A percentile compares a stretch with the other conserved stretches of the same genome.
These are phyloP conservation scores for Dinoponera quadriceps DNA, from an alignment of 1,140 invertebrate species.

Conservation along the genomic window DNA sequence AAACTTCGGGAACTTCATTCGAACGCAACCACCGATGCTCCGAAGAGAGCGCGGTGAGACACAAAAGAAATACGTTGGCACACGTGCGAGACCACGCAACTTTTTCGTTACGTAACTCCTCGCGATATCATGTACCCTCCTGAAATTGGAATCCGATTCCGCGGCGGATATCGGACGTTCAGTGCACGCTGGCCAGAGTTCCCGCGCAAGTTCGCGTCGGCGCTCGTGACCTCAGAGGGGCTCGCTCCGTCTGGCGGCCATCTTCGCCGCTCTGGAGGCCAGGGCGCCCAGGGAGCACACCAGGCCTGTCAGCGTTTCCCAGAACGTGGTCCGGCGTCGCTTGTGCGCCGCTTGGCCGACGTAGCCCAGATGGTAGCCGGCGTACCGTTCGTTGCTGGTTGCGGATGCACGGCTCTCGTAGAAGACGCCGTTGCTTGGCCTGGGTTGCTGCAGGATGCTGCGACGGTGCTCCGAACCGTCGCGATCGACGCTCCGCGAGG, in stretches of 20 bases:
- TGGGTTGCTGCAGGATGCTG: constrained; percentile 77
- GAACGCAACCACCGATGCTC: too few relatives aligned
- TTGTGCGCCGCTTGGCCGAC: constrained; percentile 71
- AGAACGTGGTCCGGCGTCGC: constrained; percentile 79
- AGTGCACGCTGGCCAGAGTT: constrained; percentile 12
- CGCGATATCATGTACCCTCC: neutral
- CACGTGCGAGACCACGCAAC: neutral
- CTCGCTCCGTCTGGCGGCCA: constrained; percentile 79
- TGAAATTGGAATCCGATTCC: constrained; percentile 10
- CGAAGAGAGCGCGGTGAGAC: too few relatives aligned
- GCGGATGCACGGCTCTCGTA: constrained; percentile 51
- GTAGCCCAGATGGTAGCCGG: constrained; percentile 69
- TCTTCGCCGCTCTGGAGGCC: constrained; percentile 83
- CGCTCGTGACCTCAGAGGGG: constrained; percentile 73
- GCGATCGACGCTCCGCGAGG: constrained; percentile 69
- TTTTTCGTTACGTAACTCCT: constrained; percentile 17
- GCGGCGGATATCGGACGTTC: constrained; percentile 14
- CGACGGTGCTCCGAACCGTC: constrained; percentile 43
- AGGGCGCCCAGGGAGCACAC: constrained; percentile 84
- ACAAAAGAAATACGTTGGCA: neutral
- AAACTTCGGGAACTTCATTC: too few relatives aligned
- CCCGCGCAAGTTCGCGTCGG: constrained; percentile 3
- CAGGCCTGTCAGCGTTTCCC: constrained; percentile 83
- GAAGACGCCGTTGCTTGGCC: constrained; percentile 60
- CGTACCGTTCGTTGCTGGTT: constrained; percentile 61